phyloP scores from a whole-genome alignment of 2,888 invertebrate genomes.

The Megastigmus dorsalis region DNA sequence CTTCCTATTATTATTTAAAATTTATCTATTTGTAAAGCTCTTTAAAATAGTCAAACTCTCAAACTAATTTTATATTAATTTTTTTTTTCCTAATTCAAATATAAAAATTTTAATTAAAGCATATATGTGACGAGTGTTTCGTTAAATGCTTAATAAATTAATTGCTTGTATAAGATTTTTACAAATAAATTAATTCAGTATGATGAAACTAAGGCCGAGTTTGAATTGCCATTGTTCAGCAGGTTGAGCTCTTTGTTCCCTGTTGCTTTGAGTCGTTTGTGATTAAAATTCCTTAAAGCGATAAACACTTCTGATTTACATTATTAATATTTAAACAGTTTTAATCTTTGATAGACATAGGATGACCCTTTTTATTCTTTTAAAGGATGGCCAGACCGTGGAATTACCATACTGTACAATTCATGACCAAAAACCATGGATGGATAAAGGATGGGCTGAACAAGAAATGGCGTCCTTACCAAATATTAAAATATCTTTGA shows the following conservation, averaged over 20 bases:
- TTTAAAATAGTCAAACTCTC: no score
- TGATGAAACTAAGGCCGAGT: slow-evolving; percentile 67
- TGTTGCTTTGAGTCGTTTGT: slow-evolving; percentile 58
- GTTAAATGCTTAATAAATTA: no score
- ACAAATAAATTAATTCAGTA: slow-evolving; percentile 61
- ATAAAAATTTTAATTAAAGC: background rate
- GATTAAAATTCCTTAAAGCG: slow-evolving; percentile 66
- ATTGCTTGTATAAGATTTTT: background rate
- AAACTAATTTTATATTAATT: background rate
- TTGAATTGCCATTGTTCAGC: slow-evolving; percentile 60
- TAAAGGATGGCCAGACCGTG: slow-evolving; percentile 59
- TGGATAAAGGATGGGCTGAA: slow-evolving; percentile 84
- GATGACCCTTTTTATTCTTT: no score
- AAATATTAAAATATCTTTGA: slow-evolving; percentile 78
- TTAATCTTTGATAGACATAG: no score
- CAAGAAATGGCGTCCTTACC: slow-evolving; percentile 81
- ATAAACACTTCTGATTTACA: slow-evolving; percentile 51
- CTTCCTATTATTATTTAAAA: no score
- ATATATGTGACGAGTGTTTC: no score
- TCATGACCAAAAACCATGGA: slow-evolving; percentile 79
- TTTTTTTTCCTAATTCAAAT: background rate
- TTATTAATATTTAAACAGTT: no score
- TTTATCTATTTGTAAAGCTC: no score
- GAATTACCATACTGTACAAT: slow-evolving; percentile 80
- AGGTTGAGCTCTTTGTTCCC: slow-evolving; percentile 67